These are phyloP conservation scores for Eurystomus gularis DNA, from an alignment of 2,113 vertebrate genomes.

Conservation along the genomic window DNA sequence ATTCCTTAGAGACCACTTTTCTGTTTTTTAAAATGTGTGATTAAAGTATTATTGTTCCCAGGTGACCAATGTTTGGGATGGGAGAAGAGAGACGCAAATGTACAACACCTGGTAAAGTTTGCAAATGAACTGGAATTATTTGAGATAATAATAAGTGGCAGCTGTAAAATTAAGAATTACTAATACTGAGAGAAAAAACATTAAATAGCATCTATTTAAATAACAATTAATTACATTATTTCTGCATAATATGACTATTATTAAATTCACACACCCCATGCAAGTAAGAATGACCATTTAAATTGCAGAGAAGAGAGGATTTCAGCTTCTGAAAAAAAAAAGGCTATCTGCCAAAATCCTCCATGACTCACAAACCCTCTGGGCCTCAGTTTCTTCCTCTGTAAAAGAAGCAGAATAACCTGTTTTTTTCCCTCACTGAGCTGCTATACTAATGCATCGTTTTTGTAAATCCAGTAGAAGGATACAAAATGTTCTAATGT, in stretches of 20 bases:
- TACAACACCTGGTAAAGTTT: neutral
- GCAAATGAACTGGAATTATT: neutral
- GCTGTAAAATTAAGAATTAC: neutral
- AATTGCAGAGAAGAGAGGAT: neutral
- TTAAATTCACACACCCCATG: neutral
- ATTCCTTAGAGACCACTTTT: neutral
- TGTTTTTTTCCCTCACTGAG: neutral
- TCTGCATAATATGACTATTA: neutral
- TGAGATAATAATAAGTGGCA: neutral
- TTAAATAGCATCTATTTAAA: neutral
- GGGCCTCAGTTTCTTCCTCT: neutral
- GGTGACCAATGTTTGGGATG: neutral
- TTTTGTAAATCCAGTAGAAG: neutral
- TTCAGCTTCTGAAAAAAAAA: neutral
- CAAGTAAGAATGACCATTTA: neutral
- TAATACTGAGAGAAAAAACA: neutral
- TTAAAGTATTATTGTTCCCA: neutral
- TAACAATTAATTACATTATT: neutral
- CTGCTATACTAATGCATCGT: neutral
- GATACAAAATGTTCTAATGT: conserved; percentile 17
- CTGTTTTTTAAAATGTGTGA: neutral
- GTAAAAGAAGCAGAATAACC: neutral
- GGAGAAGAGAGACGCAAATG: neutral
- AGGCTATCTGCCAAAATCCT: neutral
- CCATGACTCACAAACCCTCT: neutral